Conservation (phyloP, 2,797 vertebrate species). For the Helarctos malayanus region DNA sequence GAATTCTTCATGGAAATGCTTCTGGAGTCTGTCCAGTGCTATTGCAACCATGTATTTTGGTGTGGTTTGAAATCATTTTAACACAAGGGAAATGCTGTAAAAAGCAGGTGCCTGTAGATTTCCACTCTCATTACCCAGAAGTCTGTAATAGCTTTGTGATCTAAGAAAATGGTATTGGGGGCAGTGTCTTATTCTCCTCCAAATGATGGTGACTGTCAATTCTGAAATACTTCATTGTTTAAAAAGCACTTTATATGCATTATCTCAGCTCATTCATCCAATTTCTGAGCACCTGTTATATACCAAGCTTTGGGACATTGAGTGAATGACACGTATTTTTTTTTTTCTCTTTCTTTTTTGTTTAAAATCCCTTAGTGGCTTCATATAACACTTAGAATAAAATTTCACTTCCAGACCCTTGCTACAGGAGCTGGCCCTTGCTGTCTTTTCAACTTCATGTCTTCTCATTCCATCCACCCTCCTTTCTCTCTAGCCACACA, state of each 20-base stretch:
- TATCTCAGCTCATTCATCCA: constrained; percentile 65
- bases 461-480: not conserved
- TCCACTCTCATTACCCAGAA: not conserved
- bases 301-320: not conserved
- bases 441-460: not conserved
- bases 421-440: not conserved
- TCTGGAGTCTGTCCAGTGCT: not conserved
- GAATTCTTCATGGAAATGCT: not conserved
- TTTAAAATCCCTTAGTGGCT: constrained; percentile 30
- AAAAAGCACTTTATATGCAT: constrained; percentile 70
- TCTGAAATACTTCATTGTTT: constrained; percentile 63
- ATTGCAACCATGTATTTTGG: not conserved
- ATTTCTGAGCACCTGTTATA: constrained; percentile 48
- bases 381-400: not conserved
- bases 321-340: not conserved
- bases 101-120: constrained; percentile 17
- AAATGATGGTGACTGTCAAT: constrained; percentile 61
- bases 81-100: constrained; percentile 10
- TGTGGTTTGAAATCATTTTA: constrained; percentile 41
- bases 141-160: constrained; percentile 18
- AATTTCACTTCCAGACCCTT: not conserved
- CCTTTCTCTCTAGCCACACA: not conserved
- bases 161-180: constrained; percentile 6
- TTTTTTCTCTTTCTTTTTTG: not conserved
- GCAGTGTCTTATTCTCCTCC: constrained; percentile 44